Evolutionary conservation across 2,888 invertebrate genomes (phyloP).

Genomic region (Dichetophora obliterata): DNA sequence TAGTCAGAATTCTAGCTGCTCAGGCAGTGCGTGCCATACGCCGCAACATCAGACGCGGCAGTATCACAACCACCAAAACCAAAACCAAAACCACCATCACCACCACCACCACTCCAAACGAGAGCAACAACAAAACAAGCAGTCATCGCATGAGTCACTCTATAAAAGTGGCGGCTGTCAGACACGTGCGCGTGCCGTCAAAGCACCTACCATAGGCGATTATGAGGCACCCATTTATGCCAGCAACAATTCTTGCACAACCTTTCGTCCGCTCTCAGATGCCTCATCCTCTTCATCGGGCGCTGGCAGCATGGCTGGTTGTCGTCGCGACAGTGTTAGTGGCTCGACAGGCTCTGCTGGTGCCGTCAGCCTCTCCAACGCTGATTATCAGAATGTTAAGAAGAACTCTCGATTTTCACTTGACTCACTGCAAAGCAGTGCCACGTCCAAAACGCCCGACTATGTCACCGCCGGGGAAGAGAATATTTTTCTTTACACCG

Average conservation of each 20-base stretch:
- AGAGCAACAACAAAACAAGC: slow-evolving; percentile 43
- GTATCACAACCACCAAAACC: slow-evolving; percentile 40
- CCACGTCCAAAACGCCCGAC: slow-evolving; percentile 67
- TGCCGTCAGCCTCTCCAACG: slow-evolving; percentile 33
- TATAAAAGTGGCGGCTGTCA: slow-evolving; percentile 4
- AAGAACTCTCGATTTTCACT: slow-evolving; percentile 67
- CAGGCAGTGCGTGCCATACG: slow-evolving; percentile 40
- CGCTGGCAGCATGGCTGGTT: slow-evolving; percentile 51
- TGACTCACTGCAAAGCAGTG: slow-evolving; percentile 68
- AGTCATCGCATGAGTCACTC: slow-evolving; percentile 26
- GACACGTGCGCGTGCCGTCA: slow-evolving; percentile 58
- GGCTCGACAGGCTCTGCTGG: slow-evolving; percentile 54
- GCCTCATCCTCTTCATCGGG: slow-evolving; percentile 64
- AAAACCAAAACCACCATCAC: slow-evolving; percentile 48
- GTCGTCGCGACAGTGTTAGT: slow-evolving; percentile 51
- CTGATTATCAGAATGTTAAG: slow-evolving; percentile 61
- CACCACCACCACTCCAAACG: slow-evolving; percentile 50
- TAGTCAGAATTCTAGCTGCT: slow-evolving; percentile 54
- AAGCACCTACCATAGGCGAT: slow-evolving; percentile 62
- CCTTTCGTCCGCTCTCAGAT: slow-evolving; percentile 66
- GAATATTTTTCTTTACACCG: slow-evolving; percentile 66
- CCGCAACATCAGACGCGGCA: slow-evolving; percentile 37
- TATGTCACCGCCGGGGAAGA: slow-evolving; percentile 66
- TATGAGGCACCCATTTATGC: slow-evolving; percentile 64
- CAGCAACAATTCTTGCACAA: slow-evolving; percentile 51